phyloP scores from a whole-genome alignment of 2,888 invertebrate genomes.

The Caradrina kadenii region DNA sequence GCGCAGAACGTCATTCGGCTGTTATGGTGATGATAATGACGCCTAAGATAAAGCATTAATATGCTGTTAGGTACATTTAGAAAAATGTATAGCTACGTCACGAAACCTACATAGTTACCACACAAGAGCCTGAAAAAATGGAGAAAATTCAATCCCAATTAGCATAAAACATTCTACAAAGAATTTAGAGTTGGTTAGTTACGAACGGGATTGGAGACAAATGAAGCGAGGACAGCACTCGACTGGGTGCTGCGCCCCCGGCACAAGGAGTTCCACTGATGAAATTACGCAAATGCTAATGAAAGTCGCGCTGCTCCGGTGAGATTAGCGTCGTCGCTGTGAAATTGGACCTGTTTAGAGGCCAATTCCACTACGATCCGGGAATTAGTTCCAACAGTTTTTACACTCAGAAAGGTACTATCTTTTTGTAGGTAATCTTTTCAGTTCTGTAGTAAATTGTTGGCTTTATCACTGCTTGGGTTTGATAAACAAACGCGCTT shows the following conservation, averaged over 20 bases:
- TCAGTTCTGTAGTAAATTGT: constrained; percentile 32
- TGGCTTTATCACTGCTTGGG: constrained; percentile 18
- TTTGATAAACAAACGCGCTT: constrained; percentile 45
- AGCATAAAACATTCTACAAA: constrained; percentile 65
- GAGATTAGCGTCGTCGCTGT: constrained; percentile 82
- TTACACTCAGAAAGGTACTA: constrained; percentile 31
- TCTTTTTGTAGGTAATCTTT: constrained; percentile 44
- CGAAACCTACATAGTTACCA: constrained; percentile 18
- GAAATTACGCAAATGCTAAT: constrained; percentile 88
- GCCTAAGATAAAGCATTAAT: no score
- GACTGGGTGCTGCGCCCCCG: constrained; percentile 59
- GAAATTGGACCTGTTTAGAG: constrained; percentile 81
- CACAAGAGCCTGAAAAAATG: constrained; percentile 27
- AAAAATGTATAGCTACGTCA: no score
- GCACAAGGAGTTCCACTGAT: constrained; percentile 75
- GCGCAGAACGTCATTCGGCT: no score
- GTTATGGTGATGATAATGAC: no score
- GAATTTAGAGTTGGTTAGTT: constrained; percentile 72
- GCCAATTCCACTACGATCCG: constrained; percentile 73
- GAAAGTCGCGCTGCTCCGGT: constrained; percentile 80
- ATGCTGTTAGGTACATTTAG: background rate
- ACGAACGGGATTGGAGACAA: constrained; percentile 75
- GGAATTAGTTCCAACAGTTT: constrained; percentile 61
- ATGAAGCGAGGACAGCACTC: constrained; percentile 72
- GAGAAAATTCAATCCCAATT: constrained; percentile 57